These are phyloP conservation scores for Cataglyphis albicans DNA, from an alignment of 2,888 invertebrate species.

Conservation along the genomic window DNA sequence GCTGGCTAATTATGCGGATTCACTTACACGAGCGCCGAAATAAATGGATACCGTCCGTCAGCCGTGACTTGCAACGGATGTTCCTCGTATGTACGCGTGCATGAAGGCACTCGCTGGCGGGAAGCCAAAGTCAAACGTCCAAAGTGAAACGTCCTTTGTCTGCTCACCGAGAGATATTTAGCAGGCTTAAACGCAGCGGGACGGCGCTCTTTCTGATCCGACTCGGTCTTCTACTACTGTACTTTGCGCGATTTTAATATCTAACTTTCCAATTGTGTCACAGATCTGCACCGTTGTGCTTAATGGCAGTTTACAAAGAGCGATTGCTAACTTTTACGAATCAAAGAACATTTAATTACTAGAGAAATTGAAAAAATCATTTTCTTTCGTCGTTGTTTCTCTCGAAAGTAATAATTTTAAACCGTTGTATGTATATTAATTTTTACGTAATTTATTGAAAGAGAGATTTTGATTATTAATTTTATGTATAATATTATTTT, in stretches of 20 bases:
- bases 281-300: neutral
- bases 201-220: slow-evolving; percentile 57
- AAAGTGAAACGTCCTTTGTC: slow-evolving; percentile 59
- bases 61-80: slow-evolving; percentile 19
- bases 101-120: slow-evolving; percentile 52
- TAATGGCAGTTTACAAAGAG: slow-evolving; percentile 10
- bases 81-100: slow-evolving; percentile 14
- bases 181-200: slow-evolving; percentile 58
- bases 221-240: neutral
- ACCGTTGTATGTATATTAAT: neutral
- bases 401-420: neutral
- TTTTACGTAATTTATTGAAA: neutral
- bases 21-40: slow-evolving; percentile 7
- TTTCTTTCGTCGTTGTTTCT: neutral
- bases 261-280: neutral
- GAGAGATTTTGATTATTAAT: neutral
- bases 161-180: slow-evolving; percentile 59
- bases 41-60: slow-evolving; percentile 27
- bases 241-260: neutral
- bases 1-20: slow-evolving; percentile 40
- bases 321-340: neutral
- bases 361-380: neutral
- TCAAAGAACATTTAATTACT: neutral
- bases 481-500: neutral
- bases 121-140: slow-evolving; percentile 54